Evolutionary conservation across 1,140 invertebrate genomes (phyloP).

Genomic region (Lucilia cuprina): DNA sequence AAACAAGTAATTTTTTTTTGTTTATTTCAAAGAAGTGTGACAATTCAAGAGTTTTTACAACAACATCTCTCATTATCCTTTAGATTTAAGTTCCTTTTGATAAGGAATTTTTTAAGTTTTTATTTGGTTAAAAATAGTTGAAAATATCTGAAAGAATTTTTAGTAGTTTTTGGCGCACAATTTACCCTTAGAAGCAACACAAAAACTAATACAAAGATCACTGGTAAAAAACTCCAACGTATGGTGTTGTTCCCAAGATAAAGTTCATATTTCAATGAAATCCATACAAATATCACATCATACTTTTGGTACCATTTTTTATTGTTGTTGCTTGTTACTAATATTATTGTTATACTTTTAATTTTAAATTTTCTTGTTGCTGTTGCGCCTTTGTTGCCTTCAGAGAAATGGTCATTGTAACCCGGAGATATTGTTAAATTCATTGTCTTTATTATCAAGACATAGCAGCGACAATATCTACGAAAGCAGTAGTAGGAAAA

Average conservation of each 20-base stretch:
- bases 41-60: background rate
- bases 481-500: background rate
- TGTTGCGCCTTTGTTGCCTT: background rate
- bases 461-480: background rate
- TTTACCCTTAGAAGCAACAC: background rate
- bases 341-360: background rate
- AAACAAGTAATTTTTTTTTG: background rate
- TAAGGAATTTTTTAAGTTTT: background rate
- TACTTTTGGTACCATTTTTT: background rate
- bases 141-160: background rate
- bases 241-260: constrained; percentile 20
- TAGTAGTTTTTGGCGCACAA: background rate
- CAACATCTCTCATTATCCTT: background rate
- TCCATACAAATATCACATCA: too few species aligned
- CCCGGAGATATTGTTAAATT: background rate
- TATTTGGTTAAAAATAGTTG: too few species aligned
- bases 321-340: background rate
- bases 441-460: background rate
- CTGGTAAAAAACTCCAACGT: background rate
- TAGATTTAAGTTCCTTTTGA: background rate
- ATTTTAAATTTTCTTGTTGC: background rate
- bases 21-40: background rate
- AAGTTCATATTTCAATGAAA: background rate
- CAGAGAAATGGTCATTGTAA: background rate
- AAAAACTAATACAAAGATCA: background rate